Conservation (phyloP, 2,113 vertebrate genomes). For the Typhlomys cinereus region DNA sequence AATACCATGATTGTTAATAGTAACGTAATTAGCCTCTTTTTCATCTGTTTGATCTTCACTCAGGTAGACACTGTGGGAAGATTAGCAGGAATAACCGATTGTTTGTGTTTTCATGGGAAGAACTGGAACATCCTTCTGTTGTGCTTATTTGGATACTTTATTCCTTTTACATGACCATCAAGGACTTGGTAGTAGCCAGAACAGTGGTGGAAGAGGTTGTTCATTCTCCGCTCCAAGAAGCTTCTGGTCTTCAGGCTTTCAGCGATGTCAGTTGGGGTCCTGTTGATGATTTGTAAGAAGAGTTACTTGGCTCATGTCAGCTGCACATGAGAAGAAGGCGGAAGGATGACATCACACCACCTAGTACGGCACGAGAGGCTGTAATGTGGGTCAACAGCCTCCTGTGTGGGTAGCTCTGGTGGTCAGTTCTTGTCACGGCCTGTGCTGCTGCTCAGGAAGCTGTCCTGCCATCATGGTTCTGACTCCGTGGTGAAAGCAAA, state of each 20-base stretch:
- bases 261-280: background rate
- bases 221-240: background rate
- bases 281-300: background rate
- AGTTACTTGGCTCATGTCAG: background rate
- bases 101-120: background rate
- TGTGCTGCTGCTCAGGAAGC: background rate
- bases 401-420: background rate
- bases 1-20: background rate
- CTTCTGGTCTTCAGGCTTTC: background rate
- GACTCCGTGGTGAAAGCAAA: background rate
- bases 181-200: background rate
- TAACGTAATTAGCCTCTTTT: background rate
- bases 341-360: background rate
- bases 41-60: background rate
- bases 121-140: background rate
- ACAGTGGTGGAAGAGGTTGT: background rate
- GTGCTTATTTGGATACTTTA: background rate
- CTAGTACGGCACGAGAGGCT: background rate
- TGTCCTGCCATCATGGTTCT: background rate
- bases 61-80: background rate
- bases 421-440: background rate
- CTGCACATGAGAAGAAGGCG: background rate
- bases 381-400: accelerated
- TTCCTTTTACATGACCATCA: background rate
- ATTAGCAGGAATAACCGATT: background rate